These are phyloP conservation scores for Phasianus colchicus DNA, from an alignment of 2,113 vertebrate species.

Conservation along the genomic window DNA sequence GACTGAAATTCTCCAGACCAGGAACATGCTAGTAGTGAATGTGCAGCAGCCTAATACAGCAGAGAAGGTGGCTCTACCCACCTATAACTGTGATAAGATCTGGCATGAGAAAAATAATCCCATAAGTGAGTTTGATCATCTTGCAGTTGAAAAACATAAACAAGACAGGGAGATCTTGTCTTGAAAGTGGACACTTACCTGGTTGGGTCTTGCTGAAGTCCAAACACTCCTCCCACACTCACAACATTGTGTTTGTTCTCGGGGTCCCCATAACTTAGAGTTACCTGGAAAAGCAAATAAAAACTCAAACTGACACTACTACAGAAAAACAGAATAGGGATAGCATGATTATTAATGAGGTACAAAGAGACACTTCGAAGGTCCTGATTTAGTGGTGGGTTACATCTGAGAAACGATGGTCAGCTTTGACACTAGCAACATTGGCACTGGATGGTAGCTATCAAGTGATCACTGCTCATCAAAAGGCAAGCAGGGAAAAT, in stretches of 20 bases:
- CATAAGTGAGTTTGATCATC: background rate
- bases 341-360: background rate
- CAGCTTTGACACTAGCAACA: background rate
- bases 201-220: constrained; percentile 90
- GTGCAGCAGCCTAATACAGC: background rate
- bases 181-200: constrained; percentile 77
- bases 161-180: background rate
- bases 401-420: background rate
- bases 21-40: background rate
- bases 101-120: background rate
- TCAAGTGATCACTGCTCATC: background rate
- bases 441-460: background rate
- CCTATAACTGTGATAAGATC: background rate
- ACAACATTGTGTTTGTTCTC: constrained; percentile 94
- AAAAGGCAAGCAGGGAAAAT: background rate
- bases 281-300: constrained; percentile 82
- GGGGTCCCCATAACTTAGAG: constrained; percentile 94
- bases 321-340: background rate
- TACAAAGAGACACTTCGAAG: background rate
- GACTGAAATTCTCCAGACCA: background rate
- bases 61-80: background rate
- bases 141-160: background rate
- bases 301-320: background rate
- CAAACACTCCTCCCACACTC: constrained; percentile 85
- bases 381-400: background rate